These are phyloP conservation scores for Drosophila seclusa DNA, from an alignment of 2,888 invertebrate genomes.

Conservation along the genomic window DNA sequence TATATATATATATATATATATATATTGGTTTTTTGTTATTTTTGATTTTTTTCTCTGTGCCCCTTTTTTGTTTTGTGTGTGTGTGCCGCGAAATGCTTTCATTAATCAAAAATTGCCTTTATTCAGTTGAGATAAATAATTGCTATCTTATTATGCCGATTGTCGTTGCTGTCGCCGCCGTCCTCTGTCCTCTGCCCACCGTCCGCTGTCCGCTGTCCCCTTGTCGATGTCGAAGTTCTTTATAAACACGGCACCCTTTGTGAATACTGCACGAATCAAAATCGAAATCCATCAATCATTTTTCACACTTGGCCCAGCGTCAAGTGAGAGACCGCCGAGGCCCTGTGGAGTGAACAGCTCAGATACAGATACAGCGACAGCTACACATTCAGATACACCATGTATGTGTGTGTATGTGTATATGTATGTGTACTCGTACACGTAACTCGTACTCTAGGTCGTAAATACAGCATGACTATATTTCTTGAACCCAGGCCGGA, in stretches of 20 bases:
- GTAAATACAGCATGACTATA: slow-evolving; percentile 28
- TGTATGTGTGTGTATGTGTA: not conserved
- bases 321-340: slow-evolving; percentile 51
- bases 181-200: slow-evolving; percentile 2
- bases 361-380: slow-evolving; percentile 19
- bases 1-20: slow-evolving; percentile 1
- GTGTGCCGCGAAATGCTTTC: slow-evolving; percentile 66
- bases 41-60: not conserved
- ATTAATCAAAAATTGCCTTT: slow-evolving; percentile 71
- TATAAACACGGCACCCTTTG: slow-evolving; percentile 76
- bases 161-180: slow-evolving; percentile 76
- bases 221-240: slow-evolving; percentile 59
- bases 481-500: slow-evolving; percentile 21
- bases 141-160: slow-evolving; percentile 78
- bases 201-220: slow-evolving; percentile 3
- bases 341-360: slow-evolving; percentile 52
- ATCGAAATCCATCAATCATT: slow-evolving; percentile 75
- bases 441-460: not conserved
- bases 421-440: not conserved
- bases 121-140: slow-evolving; percentile 70
- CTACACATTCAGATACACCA: slow-evolving; percentile 3
- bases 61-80: slow-evolving; percentile 8
- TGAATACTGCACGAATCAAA: slow-evolving; percentile 66
- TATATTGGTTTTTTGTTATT: not conserved
- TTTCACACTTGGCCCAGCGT: slow-evolving; percentile 71